Percentiles rank a stretch among this genome's conserved stretches.
Evolutionary conservation across 1,140 invertebrate species (phyloP).

Genomic region (Caligus rogercresseyi): DNA sequence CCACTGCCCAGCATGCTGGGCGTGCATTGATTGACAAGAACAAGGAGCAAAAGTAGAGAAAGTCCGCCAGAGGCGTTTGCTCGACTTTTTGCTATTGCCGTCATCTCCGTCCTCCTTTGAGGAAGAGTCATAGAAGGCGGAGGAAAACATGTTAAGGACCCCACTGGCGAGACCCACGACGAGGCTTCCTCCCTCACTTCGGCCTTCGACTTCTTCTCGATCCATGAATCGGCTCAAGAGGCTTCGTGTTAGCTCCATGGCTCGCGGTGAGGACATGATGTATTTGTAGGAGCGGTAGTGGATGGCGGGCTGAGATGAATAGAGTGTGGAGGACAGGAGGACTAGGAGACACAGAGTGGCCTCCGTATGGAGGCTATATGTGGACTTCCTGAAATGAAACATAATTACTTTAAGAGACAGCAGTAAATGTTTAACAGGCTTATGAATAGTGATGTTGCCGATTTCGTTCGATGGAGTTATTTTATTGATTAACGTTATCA

Average conservation of each 20-base stretch:
- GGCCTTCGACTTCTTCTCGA: constrained; percentile 48
- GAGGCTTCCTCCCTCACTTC: constrained; percentile 49
- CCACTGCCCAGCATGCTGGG: constrained; percentile 5
- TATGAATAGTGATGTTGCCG: no score
- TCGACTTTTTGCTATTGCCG: constrained; percentile 37
- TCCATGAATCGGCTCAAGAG: constrained; percentile 56
- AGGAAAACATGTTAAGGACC: constrained; percentile 55
- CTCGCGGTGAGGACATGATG: constrained; percentile 46
- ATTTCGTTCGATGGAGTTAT: no score
- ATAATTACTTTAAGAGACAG: no score
- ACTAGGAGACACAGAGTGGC: background rate
- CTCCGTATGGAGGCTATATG: background rate
- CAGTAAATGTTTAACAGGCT: no score
- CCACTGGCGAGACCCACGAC: constrained; percentile 64
- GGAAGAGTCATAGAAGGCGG: constrained; percentile 34
- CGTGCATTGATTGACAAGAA: constrained; percentile 67
- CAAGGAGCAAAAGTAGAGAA: constrained; percentile 62
- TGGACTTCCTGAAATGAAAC: background rate
- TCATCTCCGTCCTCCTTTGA: constrained; percentile 32
- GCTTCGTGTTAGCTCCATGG: constrained; percentile 51
- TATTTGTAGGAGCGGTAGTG: constrained; percentile 46
- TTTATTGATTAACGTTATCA: no score
- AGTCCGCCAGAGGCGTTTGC: constrained; percentile 67
- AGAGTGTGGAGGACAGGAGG: constrained; percentile 21
- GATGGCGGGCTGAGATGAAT: constrained; percentile 25